These are phyloP conservation scores for Ranitomeya variabilis DNA, from an alignment of 2,113 vertebrate genomes.

Conservation along the genomic window DNA sequence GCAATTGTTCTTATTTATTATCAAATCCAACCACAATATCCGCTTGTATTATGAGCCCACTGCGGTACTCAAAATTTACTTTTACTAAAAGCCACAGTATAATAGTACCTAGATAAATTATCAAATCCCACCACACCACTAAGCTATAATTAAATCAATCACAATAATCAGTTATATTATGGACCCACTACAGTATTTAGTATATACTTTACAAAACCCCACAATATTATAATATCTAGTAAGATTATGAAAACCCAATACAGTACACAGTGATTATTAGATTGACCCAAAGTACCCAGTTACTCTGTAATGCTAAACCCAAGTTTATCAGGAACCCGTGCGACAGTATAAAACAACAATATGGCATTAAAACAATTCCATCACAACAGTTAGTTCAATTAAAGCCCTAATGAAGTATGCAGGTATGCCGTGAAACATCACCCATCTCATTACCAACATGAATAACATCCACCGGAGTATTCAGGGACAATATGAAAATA, in stretches of 20 bases:
- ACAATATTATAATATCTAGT: too few relatives aligned
- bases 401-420: background rate
- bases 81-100: background rate
- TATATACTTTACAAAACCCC: background rate
- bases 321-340: background rate
- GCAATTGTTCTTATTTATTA: background rate
- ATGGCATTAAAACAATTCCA: background rate
- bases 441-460: background rate
- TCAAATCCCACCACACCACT: background rate
- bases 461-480: background rate
- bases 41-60: background rate
- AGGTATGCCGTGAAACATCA: background rate
- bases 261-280: background rate
- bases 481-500: background rate
- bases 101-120: background rate
- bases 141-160: background rate
- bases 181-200: background rate
- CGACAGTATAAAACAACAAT: background rate
- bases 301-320: background rate
- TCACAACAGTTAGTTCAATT: background rate
- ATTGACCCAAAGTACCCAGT: background rate
- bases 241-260: background rate
- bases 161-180: background rate
- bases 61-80: background rate
- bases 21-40: background rate